phyloP scores from a whole-genome alignment of 2,797 vertebrate species.

The Loriculus beryllinus region DNA sequence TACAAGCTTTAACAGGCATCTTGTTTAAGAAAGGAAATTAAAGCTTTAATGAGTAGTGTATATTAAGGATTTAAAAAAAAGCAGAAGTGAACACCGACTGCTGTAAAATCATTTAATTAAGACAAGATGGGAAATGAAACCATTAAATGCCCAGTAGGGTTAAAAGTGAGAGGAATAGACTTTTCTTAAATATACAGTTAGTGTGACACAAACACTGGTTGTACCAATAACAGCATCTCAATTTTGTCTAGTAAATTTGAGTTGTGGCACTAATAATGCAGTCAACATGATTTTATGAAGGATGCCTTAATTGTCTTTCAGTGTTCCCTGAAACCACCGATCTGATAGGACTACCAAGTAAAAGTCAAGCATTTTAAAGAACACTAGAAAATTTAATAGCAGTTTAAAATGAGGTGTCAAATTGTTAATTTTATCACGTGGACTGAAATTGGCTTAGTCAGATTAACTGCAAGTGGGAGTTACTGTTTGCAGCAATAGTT shows the following conservation, averaged over 20 bases:
- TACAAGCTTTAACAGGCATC: not conserved
- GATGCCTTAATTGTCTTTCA: not conserved
- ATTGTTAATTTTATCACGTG: not conserved
- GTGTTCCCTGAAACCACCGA: not conserved
- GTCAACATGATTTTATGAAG: not conserved
- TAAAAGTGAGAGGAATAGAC: not conserved
- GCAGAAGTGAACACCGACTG: not conserved
- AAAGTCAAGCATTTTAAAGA: not conserved
- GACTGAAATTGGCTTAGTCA: not conserved
- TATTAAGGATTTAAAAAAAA: not conserved
- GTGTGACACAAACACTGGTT: not conserved
- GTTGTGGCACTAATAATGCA: not conserved
- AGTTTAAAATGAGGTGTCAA: not conserved
- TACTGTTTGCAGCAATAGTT: not conserved
- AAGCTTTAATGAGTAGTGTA: not conserved
- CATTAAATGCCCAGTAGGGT: not conserved
- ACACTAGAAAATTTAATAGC: not conserved
- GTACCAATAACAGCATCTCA: not conserved
- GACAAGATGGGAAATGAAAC: not conserved
- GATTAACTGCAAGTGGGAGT: not conserved
- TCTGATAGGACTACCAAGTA: not conserved
- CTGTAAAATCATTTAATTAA: not conserved
- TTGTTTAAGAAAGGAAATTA: not conserved
- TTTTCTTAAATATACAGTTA: not conserved
- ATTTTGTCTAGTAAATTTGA: not conserved